phyloP scores from a whole-genome alignment of 2,797 vertebrate species.

The Microhierax caerulescens region DNA sequence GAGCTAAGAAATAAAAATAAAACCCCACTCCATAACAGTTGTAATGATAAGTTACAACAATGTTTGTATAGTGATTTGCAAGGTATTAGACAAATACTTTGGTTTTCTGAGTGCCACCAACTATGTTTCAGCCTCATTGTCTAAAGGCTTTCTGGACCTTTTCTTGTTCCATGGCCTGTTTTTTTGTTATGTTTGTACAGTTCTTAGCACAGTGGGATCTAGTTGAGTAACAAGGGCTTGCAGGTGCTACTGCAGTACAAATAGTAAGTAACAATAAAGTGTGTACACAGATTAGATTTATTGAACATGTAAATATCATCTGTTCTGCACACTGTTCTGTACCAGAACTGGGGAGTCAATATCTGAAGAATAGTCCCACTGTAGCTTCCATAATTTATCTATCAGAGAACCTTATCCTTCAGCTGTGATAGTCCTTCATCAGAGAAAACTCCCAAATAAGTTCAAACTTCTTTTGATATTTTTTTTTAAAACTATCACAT shows the following conservation, averaged over 20 bases:
- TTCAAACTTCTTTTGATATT: neutral
- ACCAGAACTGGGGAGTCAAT: neutral
- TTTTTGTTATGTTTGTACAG: neutral
- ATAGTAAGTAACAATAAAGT: neutral
- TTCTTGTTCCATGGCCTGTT: neutral
- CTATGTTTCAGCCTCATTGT: neutral
- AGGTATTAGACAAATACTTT: neutral
- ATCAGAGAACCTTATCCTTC: neutral
- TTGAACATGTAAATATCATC: slow-evolving; percentile 19
- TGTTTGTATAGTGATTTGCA: neutral
- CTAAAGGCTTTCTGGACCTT: neutral
- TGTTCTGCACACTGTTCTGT: neutral
- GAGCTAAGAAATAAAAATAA: neutral
- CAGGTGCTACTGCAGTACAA: neutral
- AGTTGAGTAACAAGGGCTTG: neutral
- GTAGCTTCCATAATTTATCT: neutral
- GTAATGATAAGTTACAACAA: neutral
- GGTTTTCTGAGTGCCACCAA: neutral
- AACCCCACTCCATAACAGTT: neutral
- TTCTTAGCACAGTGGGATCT: neutral
- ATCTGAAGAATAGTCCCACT: neutral
- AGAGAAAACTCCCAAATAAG: slow-evolving; percentile 10
- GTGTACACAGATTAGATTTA: neutral
- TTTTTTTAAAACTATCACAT: slow-evolving; percentile 17
- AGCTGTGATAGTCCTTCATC: neutral